A percentile compares a stretch with the other conserved stretches of the same genome.
Evolutionary conservation across 2,888 invertebrate genomes (phyloP).

Genomic region (Pharmacophagus antenor): DNA sequence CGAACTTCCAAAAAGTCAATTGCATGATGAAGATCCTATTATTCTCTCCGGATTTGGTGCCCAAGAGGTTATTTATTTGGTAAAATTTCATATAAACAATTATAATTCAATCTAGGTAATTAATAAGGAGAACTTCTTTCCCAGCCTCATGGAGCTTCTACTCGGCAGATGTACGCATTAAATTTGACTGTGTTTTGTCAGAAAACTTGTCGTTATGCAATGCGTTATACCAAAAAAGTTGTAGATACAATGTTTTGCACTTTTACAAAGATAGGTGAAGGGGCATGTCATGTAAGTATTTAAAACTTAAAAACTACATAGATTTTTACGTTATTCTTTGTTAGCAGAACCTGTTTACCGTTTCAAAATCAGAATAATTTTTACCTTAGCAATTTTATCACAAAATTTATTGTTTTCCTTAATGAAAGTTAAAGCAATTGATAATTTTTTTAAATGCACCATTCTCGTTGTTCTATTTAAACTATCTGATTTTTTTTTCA

Average conservation of each 20-base stretch:
- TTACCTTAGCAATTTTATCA: background rate
- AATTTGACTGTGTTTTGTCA: conserved; percentile 63
- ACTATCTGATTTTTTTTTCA: too few species aligned
- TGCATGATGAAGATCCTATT: conserved; percentile 55
- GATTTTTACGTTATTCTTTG: too few species aligned
- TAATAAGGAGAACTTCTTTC: conserved; percentile 31
- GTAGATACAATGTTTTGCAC: conserved; percentile 68
- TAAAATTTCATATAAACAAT: background rate
- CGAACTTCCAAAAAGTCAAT: conserved; percentile 39
- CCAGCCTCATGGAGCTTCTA: conserved; percentile 59
- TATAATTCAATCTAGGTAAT: background rate
- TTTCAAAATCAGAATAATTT: too few species aligned
- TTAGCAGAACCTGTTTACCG: too few species aligned
- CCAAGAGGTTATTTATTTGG: conserved; percentile 38
- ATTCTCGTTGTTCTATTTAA: too few species aligned
- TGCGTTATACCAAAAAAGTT: conserved; percentile 62
- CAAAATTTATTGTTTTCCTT: too few species aligned
- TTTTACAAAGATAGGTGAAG: conserved; percentile 62
- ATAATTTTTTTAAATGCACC: too few species aligned
- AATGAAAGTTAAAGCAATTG: too few species aligned
- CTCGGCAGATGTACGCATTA: conserved; percentile 51
- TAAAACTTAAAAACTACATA: background rate
- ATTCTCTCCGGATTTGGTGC: conserved; percentile 66
- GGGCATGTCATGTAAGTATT: conserved; percentile 68
- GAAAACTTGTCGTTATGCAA: conserved; percentile 60